Evolutionary conservation across 1,140 invertebrate genomes (phyloP).

Genomic region (Anoplophora glabripennis): DNA sequence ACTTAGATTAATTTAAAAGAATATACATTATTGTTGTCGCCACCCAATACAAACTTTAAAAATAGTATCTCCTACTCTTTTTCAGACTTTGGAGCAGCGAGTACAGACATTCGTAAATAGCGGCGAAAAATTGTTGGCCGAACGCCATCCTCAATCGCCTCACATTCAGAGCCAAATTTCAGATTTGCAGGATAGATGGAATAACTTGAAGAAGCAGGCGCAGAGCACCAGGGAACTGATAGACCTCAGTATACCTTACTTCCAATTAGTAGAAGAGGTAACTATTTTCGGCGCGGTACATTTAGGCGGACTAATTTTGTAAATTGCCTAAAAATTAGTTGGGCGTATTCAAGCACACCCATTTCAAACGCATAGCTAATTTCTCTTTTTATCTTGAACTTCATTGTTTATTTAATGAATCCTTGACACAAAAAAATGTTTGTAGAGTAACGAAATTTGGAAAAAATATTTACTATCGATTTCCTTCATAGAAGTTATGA

Average conservation of each 20-base stretch:
- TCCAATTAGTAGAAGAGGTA: constrained; percentile 56
- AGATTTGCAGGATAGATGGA: constrained; percentile 69
- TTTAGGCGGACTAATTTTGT: not conserved
- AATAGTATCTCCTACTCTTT: constrained; percentile 16
- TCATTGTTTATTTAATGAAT: no score
- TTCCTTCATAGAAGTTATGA: no score
- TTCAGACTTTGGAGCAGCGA: constrained; percentile 67
- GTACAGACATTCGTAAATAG: constrained; percentile 71
- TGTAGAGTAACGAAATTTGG: no score
- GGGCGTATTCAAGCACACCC: not conserved
- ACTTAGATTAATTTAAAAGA: no score
- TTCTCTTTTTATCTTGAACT: no score
- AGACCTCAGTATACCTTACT: constrained; percentile 58
- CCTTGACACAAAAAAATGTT: no score
- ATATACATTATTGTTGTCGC: no score
- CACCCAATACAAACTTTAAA: not conserved
- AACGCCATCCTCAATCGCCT: constrained; percentile 57
- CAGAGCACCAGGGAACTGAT: constrained; percentile 61
- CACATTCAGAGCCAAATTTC: constrained; percentile 63
- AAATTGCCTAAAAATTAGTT: constrained; percentile 1
- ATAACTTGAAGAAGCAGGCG: constrained; percentile 67
- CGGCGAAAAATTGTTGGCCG: constrained; percentile 63
- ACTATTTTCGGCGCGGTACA: not conserved
- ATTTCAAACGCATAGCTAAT: not conserved
- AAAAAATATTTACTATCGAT: no score